Evolutionary conservation across 2,113 vertebrate species (phyloP).

Genomic region (Cephalopterus ornatus): DNA sequence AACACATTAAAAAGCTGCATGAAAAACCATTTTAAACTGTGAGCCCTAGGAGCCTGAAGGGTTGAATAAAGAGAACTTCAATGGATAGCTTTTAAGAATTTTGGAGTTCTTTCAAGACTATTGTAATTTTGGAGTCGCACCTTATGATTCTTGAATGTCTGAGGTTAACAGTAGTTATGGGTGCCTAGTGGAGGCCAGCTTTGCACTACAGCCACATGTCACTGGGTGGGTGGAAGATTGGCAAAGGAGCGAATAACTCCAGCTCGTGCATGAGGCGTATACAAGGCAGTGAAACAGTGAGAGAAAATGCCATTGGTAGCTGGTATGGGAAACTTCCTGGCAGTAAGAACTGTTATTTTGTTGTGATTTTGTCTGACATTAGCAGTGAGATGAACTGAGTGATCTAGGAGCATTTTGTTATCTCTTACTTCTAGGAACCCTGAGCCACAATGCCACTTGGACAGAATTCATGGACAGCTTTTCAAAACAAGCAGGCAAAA

Average conservation of each 20-base stretch:
- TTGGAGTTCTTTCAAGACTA: not conserved
- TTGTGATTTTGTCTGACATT: slow-evolving; percentile 64
- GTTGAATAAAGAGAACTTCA: not conserved
- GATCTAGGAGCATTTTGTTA: slow-evolving; percentile 57
- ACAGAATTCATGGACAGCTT: slow-evolving; percentile 33
- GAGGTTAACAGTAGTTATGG: not conserved
- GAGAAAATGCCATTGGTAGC: slow-evolving; percentile 4
- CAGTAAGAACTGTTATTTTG: slow-evolving; percentile 51
- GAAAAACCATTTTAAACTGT: not conserved
- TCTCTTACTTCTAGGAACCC: slow-evolving; percentile 67
- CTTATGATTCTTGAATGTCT: not conserved
- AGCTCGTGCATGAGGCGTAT: accelerated
- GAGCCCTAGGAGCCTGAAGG: not conserved
- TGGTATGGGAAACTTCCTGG: slow-evolving; percentile 39
- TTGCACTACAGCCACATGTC: not conserved
- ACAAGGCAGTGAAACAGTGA: not conserved
- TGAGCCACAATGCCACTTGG: slow-evolving; percentile 53
- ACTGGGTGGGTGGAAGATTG: not conserved
- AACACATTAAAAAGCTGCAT: not conserved
- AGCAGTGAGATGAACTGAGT: slow-evolving; percentile 47
- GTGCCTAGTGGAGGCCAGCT: not conserved
- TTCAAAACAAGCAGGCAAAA: slow-evolving; percentile 32
- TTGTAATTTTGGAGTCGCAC: not conserved
- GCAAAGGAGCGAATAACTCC: not conserved
- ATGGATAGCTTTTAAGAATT: not conserved